These are phyloP conservation scores for Dendrocopos noguchii DNA, from an alignment of 2,113 vertebrate genomes.

Conservation along the genomic window DNA sequence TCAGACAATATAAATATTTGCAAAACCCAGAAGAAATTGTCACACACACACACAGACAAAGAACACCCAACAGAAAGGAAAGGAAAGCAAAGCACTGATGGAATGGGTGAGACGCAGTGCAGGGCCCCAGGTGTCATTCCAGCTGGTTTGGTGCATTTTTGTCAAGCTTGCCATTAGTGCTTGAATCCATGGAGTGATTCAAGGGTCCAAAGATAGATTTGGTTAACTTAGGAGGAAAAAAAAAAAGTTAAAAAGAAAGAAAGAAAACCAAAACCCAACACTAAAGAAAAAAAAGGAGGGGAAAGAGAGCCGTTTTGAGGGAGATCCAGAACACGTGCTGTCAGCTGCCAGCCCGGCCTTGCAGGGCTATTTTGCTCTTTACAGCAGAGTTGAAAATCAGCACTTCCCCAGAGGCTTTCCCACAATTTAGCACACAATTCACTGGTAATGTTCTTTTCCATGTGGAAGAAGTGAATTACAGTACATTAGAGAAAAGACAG, in stretches of 20 bases:
- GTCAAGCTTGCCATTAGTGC: slow-evolving; percentile 18
- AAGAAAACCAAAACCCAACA: too few species aligned
- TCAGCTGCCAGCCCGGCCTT: neutral
- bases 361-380: neutral
- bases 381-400: neutral
- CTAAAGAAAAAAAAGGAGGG: neutral
- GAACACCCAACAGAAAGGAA: neutral
- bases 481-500: neutral
- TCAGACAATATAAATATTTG: slow-evolving; percentile 2
- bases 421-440: neutral
- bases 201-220: slow-evolving; percentile 71
- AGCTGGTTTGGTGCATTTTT: neutral
- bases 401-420: neutral
- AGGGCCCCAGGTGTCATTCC: slow-evolving; percentile 19
- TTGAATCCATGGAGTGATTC: slow-evolving; percentile 79
- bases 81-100: slow-evolving; percentile 46
- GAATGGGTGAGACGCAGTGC: slow-evolving; percentile 45
- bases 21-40: slow-evolving; percentile 2
- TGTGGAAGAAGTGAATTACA: neutral
- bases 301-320: slow-evolving; percentile 61
- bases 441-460: neutral
- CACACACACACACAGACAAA: neutral
- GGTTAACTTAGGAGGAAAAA: neutral
- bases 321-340: slow-evolving; percentile 77
- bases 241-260: neutral